These are phyloP conservation scores for Drosophila yooni DNA, from an alignment of 2,888 invertebrate genomes.

Conservation along the genomic window DNA sequence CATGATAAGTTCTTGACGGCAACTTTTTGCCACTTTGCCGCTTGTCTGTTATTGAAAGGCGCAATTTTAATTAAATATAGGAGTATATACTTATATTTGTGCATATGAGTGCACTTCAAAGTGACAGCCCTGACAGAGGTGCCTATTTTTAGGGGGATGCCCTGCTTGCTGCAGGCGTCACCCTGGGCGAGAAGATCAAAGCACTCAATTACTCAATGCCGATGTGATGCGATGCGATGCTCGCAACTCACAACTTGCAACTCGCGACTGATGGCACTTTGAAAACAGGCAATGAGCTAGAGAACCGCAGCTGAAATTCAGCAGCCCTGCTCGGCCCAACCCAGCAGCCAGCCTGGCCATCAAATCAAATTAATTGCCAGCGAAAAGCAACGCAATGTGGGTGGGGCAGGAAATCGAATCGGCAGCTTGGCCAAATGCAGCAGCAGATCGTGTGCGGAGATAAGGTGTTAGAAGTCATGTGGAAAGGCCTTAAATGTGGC, in stretches of 20 bases:
- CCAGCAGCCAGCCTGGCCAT: slow-evolving; percentile 27
- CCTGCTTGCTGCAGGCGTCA: slow-evolving; percentile 46
- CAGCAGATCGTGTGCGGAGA: slow-evolving; percentile 42
- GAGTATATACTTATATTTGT: background rate
- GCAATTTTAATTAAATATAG: slow-evolving; percentile 54
- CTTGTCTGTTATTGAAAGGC: slow-evolving; percentile 38
- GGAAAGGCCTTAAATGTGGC: slow-evolving; percentile 55
- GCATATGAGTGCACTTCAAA: slow-evolving; percentile 55
- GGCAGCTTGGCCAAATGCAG: slow-evolving; percentile 53
- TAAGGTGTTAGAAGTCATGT: slow-evolving; percentile 70
- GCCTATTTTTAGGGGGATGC: slow-evolving; percentile 59
- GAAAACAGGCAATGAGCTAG: slow-evolving; percentile 78
- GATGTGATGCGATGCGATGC: slow-evolving; percentile 27
- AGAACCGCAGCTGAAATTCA: slow-evolving; percentile 56
- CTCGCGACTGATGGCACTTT: slow-evolving; percentile 56
- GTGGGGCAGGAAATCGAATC: slow-evolving; percentile 73
- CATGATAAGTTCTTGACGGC: background rate
- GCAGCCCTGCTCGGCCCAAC: background rate
- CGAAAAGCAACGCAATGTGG: slow-evolving; percentile 47
- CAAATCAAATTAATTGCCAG: slow-evolving; percentile 73
- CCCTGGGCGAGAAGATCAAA: slow-evolving; percentile 68
- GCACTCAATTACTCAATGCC: slow-evolving; percentile 77
- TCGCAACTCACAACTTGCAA: slow-evolving; percentile 21
- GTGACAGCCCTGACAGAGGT: slow-evolving; percentile 34
- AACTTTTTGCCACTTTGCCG: slow-evolving; percentile 2